phyloP scores from a whole-genome alignment of 2,113 vertebrate species.

The Mesoclemmys tuberculata region DNA sequence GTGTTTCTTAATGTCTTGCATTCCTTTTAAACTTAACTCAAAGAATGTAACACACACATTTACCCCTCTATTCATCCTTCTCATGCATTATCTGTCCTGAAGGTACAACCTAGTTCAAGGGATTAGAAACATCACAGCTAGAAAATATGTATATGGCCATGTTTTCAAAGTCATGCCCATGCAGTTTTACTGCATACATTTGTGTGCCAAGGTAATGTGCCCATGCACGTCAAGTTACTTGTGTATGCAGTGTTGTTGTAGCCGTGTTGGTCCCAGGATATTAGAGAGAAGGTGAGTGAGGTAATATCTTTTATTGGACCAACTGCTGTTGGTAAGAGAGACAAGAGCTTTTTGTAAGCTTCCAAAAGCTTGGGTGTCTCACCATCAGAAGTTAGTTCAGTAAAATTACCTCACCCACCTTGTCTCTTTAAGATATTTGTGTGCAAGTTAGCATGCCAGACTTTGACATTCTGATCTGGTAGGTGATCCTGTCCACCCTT shows the following conservation, averaged over 20 bases:
- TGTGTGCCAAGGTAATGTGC: background rate
- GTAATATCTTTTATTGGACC: background rate
- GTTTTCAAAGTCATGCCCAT: background rate
- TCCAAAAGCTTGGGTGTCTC: background rate
- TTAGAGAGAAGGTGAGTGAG: background rate
- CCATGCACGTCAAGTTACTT: background rate
- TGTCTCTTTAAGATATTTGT: background rate
- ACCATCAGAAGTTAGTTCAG: background rate
- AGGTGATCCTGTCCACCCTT: background rate
- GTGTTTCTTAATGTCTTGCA: background rate
- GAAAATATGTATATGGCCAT: background rate
- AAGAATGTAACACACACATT: background rate
- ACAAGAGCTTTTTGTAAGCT: background rate
- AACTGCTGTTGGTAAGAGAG: background rate
- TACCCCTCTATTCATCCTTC: background rate
- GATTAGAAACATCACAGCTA: background rate
- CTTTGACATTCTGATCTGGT: background rate
- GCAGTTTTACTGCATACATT: background rate
- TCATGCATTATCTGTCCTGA: background rate
- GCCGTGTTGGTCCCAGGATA: background rate
- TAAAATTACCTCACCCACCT: background rate
- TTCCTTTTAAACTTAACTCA: background rate
- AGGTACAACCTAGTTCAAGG: background rate
- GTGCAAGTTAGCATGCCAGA: background rate
- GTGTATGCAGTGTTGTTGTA: background rate